These are phyloP conservation scores for Thysanoteuthis rhombus DNA, from an alignment of 2,888 invertebrate species.

Conservation along the genomic window DNA sequence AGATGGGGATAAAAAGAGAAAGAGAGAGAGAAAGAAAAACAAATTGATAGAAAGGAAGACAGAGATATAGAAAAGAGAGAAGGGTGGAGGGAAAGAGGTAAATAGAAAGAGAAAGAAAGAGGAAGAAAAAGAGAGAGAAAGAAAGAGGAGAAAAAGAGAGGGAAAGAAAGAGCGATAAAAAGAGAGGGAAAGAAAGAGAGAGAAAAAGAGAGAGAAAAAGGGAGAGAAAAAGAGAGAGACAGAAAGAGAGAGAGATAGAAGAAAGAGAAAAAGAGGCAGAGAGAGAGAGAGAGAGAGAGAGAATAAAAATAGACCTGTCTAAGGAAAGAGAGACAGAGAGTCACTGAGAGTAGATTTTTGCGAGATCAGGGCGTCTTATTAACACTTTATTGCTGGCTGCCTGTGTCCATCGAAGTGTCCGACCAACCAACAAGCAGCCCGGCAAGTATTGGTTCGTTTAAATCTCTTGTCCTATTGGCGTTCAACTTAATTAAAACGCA, in stretches of 20 bases:
- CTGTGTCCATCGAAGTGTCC: no score
- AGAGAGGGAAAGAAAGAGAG: background rate
- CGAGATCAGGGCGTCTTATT: background rate
- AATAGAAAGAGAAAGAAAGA: no score
- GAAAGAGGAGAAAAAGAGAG: no score
- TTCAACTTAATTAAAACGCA: conserved; percentile 12
- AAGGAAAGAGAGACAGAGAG: background rate
- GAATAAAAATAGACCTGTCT: no score
- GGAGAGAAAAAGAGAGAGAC: background rate
- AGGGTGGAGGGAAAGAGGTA: no score
- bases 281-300: background rate
- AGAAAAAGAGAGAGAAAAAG: background rate
- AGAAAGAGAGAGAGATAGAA: background rate
- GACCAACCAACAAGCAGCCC: background rate
- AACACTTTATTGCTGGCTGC: background rate
- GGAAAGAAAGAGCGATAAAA: background rate
- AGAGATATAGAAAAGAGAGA: no score
- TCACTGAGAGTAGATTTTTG: background rate
- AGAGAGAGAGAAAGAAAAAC: no score
- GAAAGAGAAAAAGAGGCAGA: background rate
- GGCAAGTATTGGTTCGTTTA: background rate
- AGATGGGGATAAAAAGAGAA: no score
- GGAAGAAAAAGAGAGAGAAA: no score
- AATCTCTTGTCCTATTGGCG: background rate
- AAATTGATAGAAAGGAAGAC: background rate